Evolutionary conservation across 92 coral and sea anemone genomes (phyloP).

Genomic region (Bergia sp.): DNA sequence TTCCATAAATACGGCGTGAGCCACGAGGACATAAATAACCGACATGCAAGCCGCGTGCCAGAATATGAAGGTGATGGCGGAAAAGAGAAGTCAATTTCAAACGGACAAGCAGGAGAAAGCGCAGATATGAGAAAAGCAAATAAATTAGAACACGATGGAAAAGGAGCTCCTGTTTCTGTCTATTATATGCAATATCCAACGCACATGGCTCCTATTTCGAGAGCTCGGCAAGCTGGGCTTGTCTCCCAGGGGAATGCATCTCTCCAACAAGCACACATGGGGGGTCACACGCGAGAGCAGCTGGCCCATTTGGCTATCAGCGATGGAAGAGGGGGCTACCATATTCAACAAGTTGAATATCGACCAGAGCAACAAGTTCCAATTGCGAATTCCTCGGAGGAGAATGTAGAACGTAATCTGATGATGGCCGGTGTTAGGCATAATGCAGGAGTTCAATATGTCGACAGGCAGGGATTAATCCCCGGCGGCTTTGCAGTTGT

Average conservation of each 20-base stretch:
- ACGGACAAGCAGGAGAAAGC: conserved; percentile 23
- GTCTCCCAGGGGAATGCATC: conserved; percentile 35
- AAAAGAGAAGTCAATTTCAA: conserved; percentile 38
- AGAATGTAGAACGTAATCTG: conserved; percentile 59
- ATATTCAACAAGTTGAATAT: conserved; percentile 57
- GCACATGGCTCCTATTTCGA: conserved; percentile 46
- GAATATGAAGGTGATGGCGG: conserved; percentile 64
- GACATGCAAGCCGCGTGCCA: conserved; percentile 35
- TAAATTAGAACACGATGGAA: conserved; percentile 20
- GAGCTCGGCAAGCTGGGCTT: conserved; percentile 42
- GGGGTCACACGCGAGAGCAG: conserved; percentile 34
- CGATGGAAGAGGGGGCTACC: conserved; percentile 44
- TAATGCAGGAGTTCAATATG: conserved; percentile 66
- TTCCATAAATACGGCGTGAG: conserved; percentile 56
- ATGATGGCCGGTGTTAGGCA: conserved; percentile 41
- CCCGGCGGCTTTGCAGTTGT: conserved; percentile 77
- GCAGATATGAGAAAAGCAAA: conserved; percentile 17
- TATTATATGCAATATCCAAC: conserved; percentile 34
- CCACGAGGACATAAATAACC: conserved; percentile 68
- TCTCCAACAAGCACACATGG: conserved; percentile 39
- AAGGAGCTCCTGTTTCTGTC: conserved; percentile 32
- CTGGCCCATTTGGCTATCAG: conserved; percentile 47
- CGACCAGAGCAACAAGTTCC: conserved; percentile 93
- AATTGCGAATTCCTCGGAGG: conserved; percentile 73
- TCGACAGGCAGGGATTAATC: conserved; percentile 70